Evolutionary conservation across 1,140 invertebrate genomes (phyloP).

Genomic region (Drosophila ananassae): DNA sequence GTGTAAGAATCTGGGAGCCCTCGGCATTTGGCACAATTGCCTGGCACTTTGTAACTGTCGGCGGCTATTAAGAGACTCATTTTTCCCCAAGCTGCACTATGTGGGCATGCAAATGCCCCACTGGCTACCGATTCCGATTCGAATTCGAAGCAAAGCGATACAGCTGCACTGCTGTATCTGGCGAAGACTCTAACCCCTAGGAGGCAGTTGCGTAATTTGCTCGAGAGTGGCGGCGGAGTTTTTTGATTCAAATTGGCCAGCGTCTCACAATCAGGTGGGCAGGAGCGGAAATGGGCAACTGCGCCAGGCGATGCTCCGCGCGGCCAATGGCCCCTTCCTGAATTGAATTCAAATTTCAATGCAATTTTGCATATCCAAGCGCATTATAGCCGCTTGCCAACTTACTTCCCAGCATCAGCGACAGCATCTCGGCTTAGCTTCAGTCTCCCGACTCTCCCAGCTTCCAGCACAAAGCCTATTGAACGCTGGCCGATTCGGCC

Average conservation of each 20-base stretch:
- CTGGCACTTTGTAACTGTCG: conserved; percentile 84
- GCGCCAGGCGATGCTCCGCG: conserved; percentile 11
- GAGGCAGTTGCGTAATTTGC: conserved; percentile 76
- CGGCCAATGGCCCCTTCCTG: conserved; percentile 65
- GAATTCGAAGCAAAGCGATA: conserved; percentile 38
- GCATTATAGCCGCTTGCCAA: conserved; percentile 82
- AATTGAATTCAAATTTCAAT: conserved; percentile 84
- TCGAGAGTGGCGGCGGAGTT: conserved; percentile 52
- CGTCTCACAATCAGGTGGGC: conserved; percentile 67
- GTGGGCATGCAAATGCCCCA: conserved; percentile 65
- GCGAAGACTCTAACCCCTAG: conserved; percentile 41
- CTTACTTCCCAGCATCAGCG: conserved; percentile 56
- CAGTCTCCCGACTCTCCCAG: conserved; percentile 11
- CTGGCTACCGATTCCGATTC: conserved; percentile 41
- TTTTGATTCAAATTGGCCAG: conserved; percentile 82
- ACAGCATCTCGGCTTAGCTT: background rate
- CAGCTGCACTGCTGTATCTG: conserved; percentile 53
- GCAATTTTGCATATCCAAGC: conserved; percentile 83
- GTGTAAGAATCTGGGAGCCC: conserved; percentile 17
- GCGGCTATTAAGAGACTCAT: conserved; percentile 82
- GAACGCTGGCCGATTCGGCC: conserved; percentile 67
- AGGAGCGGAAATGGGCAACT: conserved; percentile 12
- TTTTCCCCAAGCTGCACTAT: conserved; percentile 50
- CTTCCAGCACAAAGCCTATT: conserved; percentile 72
- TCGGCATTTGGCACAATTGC: conserved; percentile 75